phyloP scores from a whole-genome alignment of 2,888 invertebrate genomes.

The Sarcophaga carnaria region DNA sequence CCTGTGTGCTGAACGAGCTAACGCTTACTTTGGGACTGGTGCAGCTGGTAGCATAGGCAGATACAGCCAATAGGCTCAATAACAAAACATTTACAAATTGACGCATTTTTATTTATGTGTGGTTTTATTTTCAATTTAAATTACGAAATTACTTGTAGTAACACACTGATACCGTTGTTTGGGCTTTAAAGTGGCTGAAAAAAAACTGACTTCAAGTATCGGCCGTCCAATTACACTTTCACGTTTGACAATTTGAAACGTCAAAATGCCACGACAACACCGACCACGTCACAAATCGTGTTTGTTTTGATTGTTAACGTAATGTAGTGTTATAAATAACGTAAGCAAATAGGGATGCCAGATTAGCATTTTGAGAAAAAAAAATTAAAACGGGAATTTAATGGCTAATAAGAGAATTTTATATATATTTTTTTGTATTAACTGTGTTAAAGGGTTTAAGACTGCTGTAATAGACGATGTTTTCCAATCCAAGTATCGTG shows the following conservation, averaged over 20 bases:
- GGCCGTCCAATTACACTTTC: constrained; percentile 35
- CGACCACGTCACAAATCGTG: constrained; percentile 64
- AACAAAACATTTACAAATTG: constrained; percentile 73
- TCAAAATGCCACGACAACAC: constrained; percentile 70
- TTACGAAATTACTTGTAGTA: neutral
- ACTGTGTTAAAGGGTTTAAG: no score
- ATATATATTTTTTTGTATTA: no score
- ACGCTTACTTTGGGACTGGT: constrained; percentile 87
- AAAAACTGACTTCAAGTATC: constrained; percentile 27
- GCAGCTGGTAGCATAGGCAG: constrained; percentile 81
- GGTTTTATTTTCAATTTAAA: constrained; percentile 14
- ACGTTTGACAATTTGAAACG: constrained; percentile 65
- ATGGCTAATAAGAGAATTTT: no score
- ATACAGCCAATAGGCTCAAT: constrained; percentile 70
- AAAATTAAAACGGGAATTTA: no score
- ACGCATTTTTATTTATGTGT: constrained; percentile 72
- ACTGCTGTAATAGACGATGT: no score
- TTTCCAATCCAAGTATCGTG: no score
- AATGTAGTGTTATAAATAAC: neutral
- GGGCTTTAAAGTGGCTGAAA: constrained; percentile 18
- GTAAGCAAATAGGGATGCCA: constrained; percentile 48
- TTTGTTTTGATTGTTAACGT: constrained; percentile 32
- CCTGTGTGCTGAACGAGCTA: constrained; percentile 94
- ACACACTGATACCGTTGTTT: constrained; percentile 7
- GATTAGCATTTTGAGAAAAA: neutral